Percentiles rank a stretch among this genome's conserved stretches.
Conservation (phyloP, 1,140 invertebrate genomes). For the Tetraneura akinire region DNA sequence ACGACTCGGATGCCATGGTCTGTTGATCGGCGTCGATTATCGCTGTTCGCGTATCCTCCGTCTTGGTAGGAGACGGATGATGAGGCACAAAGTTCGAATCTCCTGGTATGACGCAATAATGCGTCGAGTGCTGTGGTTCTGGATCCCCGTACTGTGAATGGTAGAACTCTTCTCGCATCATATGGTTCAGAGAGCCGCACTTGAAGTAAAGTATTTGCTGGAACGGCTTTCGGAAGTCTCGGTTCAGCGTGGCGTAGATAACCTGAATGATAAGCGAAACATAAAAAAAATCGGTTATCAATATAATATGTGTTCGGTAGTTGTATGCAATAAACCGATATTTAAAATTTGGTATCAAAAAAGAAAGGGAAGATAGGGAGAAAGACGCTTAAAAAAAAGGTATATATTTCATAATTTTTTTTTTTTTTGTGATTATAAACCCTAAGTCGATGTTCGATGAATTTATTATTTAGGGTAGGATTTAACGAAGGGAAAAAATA, state of each 20-base stretch:
- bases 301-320: too few species aligned
- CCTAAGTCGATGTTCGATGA: too few species aligned
- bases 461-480: too few species aligned
- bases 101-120: conserved; percentile 47
- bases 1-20: conserved; percentile 18
- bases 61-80: conserved; percentile 1
- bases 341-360: too few species aligned
- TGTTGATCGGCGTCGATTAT: not conserved
- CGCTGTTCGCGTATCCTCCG: conserved; percentile 1
- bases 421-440: too few species aligned
- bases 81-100: not conserved
- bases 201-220: conserved; percentile 86
- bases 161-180: conserved; percentile 91
- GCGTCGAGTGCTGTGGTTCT: conserved; percentile 52
- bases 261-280: conserved; percentile 58
- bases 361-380: too few species aligned
- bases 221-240: conserved; percentile 89
- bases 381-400: too few species aligned
- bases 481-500: too few species aligned
- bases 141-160: conserved; percentile 87
- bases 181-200: conserved; percentile 83
- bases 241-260: conserved; percentile 45
- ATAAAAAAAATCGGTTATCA: too few species aligned
- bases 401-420: too few species aligned
- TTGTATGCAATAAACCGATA: too few species aligned